phyloP scores from a whole-genome alignment of 2,888 invertebrate genomes.

The Slavum lentiscoides region DNA sequence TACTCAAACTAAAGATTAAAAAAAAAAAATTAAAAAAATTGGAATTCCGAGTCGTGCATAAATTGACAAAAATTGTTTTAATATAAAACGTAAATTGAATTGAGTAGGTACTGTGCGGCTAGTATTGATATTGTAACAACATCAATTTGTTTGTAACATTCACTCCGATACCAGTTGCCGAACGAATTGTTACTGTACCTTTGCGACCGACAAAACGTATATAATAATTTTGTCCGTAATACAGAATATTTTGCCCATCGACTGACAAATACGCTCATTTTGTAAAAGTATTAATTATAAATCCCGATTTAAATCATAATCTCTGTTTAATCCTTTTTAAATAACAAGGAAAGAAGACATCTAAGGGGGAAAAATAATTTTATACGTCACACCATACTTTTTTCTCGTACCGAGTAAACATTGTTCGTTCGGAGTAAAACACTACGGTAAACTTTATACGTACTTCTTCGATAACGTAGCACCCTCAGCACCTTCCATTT shows the following conservation, averaged over 20 bases:
- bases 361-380: not conserved
- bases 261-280: slow-evolving; percentile 30
- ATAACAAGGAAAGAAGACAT: slow-evolving; percentile 5
- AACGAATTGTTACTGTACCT: slow-evolving; percentile 46
- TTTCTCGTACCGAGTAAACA: not conserved
- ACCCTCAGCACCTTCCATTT: slow-evolving; percentile 43
- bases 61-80: not conserved
- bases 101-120: not conserved
- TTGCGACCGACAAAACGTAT: slow-evolving; percentile 26
- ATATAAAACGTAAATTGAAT: not conserved
- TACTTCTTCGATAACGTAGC: slow-evolving; percentile 42
- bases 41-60: too few relatives aligned
- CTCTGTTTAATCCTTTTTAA: slow-evolving; percentile 2
- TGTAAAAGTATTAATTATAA: not conserved
- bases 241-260: slow-evolving; percentile 2
- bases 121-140: not conserved
- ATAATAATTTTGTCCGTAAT: slow-evolving; percentile 21
- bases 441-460: not conserved
- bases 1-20: not conserved
- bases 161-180: slow-evolving; percentile 45
- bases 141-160: slow-evolving; percentile 17
- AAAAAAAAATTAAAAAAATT: not conserved
- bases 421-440: not conserved
- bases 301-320: not conserved
- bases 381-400: not conserved